phyloP scores from a whole-genome alignment of 2,797 vertebrate species.

The Falco cherrug region DNA sequence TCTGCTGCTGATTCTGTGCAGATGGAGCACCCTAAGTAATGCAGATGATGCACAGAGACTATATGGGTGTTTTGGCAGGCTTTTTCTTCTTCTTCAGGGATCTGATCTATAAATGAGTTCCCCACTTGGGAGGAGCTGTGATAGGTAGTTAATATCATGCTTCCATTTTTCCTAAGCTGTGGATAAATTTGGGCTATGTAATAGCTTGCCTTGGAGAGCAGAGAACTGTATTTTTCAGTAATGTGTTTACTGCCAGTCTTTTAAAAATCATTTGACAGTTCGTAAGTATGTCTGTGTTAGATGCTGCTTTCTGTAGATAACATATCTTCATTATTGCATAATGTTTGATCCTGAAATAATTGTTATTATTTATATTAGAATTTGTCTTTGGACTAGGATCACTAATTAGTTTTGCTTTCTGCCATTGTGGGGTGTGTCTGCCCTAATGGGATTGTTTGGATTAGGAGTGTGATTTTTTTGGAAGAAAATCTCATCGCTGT shows the following conservation, averaged over 20 bases:
- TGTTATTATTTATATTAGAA: not conserved
- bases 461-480: not conserved
- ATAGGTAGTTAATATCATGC: not conserved
- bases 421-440: rapidly evolving
- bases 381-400: not conserved
- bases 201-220: not conserved
- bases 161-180: not conserved
- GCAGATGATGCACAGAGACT: not conserved
- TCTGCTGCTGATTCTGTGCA: not conserved
- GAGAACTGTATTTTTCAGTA: not conserved
- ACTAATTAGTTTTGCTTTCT: not conserved
- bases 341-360: not conserved
- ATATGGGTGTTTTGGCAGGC: not conserved
- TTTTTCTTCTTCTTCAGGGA: not conserved
- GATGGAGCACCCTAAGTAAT: not conserved
- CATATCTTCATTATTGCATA: not conserved
- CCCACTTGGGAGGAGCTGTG: not conserved
- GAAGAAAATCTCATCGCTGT: not conserved
- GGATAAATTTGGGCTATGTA: not conserved
- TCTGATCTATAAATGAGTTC: not conserved
- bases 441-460: not conserved
- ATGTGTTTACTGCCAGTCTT: not conserved
- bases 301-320: not conserved
- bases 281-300: not conserved
- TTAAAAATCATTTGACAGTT: not conserved